Evolutionary conservation across 2,113 vertebrate genomes (phyloP).

Genomic region (Oreochromis spilurus): DNA sequence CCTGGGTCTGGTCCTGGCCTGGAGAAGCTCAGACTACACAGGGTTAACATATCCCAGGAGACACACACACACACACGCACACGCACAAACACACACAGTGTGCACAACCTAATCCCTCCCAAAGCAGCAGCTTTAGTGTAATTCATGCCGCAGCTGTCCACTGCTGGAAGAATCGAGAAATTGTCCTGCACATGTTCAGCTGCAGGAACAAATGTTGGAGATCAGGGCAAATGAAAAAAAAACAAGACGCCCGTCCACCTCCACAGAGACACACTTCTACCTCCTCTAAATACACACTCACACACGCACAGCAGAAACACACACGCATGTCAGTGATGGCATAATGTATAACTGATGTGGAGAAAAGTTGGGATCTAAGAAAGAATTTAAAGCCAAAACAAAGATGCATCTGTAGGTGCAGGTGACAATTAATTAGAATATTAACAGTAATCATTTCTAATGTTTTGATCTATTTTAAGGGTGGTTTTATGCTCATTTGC

Average conservation of each 20-base stretch:
- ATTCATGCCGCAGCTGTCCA: constrained; percentile 87
- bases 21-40: constrained; percentile 36
- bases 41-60: constrained; percentile 62
- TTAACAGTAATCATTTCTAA: too few species aligned
- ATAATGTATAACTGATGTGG: background rate
- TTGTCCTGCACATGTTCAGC: constrained; percentile 85
- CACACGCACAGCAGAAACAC: background rate
- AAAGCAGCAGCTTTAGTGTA: constrained; percentile 83
- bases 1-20: background rate
- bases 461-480: background rate
- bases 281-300: background rate
- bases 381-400: background rate
- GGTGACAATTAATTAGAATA: background rate
- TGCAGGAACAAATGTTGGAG: constrained; percentile 84
- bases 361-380: constrained; percentile 12
- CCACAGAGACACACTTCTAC: background rate
- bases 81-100: constrained; percentile 25
- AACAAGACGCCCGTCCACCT: background rate
- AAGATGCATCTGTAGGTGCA: background rate
- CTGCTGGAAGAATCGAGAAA: constrained; percentile 84
- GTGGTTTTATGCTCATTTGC: background rate
- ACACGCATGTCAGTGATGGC: background rate
- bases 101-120: constrained; percentile 78
- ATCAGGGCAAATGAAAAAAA: constrained; percentile 80
- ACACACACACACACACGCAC: constrained; percentile 1